Evolutionary conservation across 64 coral and sea anemone genomes (phyloP).

Genomic region (Platygyra sinensis): DNA sequence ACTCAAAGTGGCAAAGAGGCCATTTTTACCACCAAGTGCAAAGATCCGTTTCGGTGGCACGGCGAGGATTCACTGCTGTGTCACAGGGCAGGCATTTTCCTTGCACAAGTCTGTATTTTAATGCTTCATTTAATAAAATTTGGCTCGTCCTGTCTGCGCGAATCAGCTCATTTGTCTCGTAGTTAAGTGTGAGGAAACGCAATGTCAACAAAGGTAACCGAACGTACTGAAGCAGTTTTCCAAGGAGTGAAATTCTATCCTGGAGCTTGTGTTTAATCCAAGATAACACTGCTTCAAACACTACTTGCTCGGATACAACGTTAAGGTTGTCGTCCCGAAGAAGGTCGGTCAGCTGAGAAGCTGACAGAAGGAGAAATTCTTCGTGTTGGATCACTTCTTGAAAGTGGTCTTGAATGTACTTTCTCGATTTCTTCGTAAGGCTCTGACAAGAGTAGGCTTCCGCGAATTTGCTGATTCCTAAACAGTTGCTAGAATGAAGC

Average conservation of each 20-base stretch:
- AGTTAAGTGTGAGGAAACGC: constrained; percentile 66
- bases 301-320: constrained; percentile 83
- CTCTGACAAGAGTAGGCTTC: constrained; percentile 79
- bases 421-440: constrained; percentile 74
- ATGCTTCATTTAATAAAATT: constrained; percentile 68
- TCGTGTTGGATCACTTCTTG: constrained; percentile 80
- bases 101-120: constrained; percentile 73
- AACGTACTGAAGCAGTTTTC: constrained; percentile 68
- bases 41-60: constrained; percentile 77
- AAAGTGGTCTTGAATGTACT: constrained; percentile 87
- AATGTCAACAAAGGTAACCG: constrained; percentile 71
- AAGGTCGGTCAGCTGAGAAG: constrained; percentile 65
- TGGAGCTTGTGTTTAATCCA: constrained; percentile 76
- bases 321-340: constrained; percentile 82
- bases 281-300: constrained; percentile 86
- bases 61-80: constrained; percentile 42
- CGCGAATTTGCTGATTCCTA: constrained; percentile 85
- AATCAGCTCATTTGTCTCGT: constrained; percentile 81
- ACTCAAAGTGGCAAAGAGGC: constrained; percentile 88
- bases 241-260: constrained; percentile 68
- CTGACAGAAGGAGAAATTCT: constrained; percentile 72
- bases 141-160: constrained; percentile 76
- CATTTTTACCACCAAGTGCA: constrained; percentile 93
- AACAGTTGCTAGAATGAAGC: constrained; percentile 85
- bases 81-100: constrained; percentile 55